A percentile compares a stretch with the other conserved stretches of the same genome.
Evolutionary conservation across 30 jellyfish, hydroid and myxozoan genomes (phyloP).

Genomic region (Aurelia coerulea): DNA sequence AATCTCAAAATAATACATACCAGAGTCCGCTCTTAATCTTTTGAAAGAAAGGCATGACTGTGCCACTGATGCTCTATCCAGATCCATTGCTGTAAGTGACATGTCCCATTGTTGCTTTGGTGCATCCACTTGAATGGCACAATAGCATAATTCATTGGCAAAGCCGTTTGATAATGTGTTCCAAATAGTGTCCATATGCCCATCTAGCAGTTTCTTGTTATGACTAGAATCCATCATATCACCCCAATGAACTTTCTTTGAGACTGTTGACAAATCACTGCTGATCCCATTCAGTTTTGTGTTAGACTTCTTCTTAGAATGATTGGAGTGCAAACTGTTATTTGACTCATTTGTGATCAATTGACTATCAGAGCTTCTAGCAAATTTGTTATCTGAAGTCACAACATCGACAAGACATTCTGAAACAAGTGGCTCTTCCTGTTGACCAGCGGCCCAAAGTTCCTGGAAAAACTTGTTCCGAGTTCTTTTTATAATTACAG

Average conservation of each 20-base stretch:
- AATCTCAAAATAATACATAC: not conserved
- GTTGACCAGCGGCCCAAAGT: slow-evolving; percentile 19
- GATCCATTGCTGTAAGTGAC: slow-evolving; percentile 37
- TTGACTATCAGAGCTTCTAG: not conserved
- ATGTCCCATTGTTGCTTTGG: slow-evolving; percentile 35
- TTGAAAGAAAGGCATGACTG: slow-evolving; percentile 38
- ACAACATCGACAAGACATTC: slow-evolving; percentile 8
- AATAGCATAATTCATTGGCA: not conserved
- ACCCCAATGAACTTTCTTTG: slow-evolving; percentile 53
- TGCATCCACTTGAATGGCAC: not conserved
- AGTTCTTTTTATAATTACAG: not conserved
- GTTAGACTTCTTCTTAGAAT: not conserved
- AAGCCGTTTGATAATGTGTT: slow-evolving; percentile 5
- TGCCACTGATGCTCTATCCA: slow-evolving; percentile 7
- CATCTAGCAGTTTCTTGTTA: slow-evolving; percentile 9
- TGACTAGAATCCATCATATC: slow-evolving; percentile 15
- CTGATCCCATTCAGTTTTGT: not conserved
- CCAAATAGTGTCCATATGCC: slow-evolving; percentile 41
- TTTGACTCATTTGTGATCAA: not conserved
- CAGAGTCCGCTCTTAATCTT: slow-evolving; percentile 40
- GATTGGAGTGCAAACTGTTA: not conserved
- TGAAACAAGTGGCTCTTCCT: slow-evolving; percentile 37
- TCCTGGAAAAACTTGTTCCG: slow-evolving; percentile 49
- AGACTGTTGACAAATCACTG: not conserved
- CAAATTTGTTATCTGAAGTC: not conserved